Base-by-base conservation (phyloP, 2,797 vertebrate genomes). In the Arrhamphus sclerolepis region DNA sequence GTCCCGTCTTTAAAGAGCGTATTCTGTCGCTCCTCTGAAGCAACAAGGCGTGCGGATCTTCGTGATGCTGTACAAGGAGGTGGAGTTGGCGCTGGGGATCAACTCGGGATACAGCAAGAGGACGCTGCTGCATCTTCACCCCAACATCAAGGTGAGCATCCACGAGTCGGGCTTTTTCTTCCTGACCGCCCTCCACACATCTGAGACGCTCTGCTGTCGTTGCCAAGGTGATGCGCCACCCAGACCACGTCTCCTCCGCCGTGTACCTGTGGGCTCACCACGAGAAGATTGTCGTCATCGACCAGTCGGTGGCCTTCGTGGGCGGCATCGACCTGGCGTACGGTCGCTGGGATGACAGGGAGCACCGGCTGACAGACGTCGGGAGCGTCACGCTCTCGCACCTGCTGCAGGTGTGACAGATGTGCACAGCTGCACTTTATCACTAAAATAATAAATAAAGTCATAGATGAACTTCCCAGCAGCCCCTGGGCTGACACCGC, bases 261-360 rank as follows among this genome's bases (percentile, higher is more conserved):
- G 95, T 99, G 17, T 98, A 98, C 69, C 90, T 99, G 51, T 99
- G 97, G 97, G 97, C 97, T 7, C 97, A 99, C 61, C 97, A 99
- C 0, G 97, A 99, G 91, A 99, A 99, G 81, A 92, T 98, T 0
- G 87, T 98, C n/a, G 83, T 98, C 0, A 75, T 98, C 0, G 97
- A 99, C 90, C 97, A 99, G 57, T 97, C 96, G 0, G 91, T 98
- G 78, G 97, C 95, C 0, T 99, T 99, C 0, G 94, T 98, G 49
- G 97, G 97, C 0, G 97, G 97, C 51, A 99, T 99, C 0, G 97
- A 99, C 87, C 82, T 99, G 78, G 96, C 97, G 0, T 98, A 98
- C 0, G 97, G 97, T 7, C 92, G 97, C 58, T 98, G 97, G 97
- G 97, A 98, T 3, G 96, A 99, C 54, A 18, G 72, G 0, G 95